Evolutionary conservation across 2,113 vertebrate species (phyloP).

Genomic region (Anthoscopus minutus): DNA sequence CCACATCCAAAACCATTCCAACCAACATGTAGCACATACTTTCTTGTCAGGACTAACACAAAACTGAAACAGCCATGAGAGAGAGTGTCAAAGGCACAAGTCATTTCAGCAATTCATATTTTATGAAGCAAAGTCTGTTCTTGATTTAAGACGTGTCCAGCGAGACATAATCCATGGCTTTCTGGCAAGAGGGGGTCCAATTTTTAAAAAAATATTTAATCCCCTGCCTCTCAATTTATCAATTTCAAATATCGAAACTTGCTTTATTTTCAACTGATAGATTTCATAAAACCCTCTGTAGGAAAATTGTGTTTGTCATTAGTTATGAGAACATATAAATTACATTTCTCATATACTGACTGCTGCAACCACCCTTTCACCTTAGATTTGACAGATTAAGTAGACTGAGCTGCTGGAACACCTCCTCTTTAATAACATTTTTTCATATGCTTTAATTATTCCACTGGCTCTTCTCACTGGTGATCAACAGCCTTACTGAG

Average conservation of each 20-base stretch:
- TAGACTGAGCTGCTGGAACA: not conserved
- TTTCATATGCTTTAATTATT: constrained; percentile 25
- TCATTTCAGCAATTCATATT: not conserved
- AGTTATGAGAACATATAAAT: not conserved
- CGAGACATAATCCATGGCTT: not conserved
- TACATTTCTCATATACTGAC: not conserved
- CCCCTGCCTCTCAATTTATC: not conserved
- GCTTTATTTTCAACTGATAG: not conserved
- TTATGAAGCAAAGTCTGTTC: not conserved
- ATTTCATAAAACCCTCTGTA: not conserved
- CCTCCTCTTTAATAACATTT: not conserved
- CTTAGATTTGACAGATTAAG: not conserved
- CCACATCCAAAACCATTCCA: not conserved
- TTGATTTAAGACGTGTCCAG: not conserved
- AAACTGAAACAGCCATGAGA: not conserved
- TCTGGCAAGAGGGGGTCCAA: not conserved
- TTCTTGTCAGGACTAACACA: not conserved
- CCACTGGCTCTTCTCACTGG: not conserved
- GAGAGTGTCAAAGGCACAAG: not conserved
- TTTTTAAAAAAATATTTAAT: not conserved
- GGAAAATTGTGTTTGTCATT: not conserved
- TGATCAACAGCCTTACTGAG: not conserved
- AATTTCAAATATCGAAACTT: not conserved
- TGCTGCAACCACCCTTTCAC: not conserved
- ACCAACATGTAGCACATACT: not conserved